Percentiles rank a stretch among this genome's conserved stretches.
These are phyloP conservation scores for Orius insidiosus DNA, from an alignment of 1,140 invertebrate genomes.

Conservation along the genomic window DNA sequence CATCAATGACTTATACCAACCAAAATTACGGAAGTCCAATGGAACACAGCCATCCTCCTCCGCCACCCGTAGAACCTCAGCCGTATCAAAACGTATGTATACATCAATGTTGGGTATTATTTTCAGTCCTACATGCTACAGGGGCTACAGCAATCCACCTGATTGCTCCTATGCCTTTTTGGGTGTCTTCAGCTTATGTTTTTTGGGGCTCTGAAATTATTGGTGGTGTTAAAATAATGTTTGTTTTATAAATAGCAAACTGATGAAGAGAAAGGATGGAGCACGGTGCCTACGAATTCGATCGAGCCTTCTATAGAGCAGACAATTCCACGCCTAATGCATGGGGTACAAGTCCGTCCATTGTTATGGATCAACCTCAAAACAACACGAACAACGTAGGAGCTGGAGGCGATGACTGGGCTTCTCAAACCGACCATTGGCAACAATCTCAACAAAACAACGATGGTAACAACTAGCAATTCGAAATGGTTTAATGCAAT, in stretches of 20 bases:
- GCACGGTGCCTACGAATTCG: neutral
- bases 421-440: conserved; percentile 2
- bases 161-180: neutral
- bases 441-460: neutral
- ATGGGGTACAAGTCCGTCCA: neutral
- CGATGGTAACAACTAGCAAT: neutral
- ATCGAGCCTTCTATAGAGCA: neutral
- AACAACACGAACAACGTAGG: neutral
- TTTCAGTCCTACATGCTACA: neutral
- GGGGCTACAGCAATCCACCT: neutral
- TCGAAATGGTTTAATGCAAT: neutral
- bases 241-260: conserved; percentile 6
- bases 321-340: neutral
- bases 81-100: conserved; percentile 8
- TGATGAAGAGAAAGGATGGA: conserved; percentile 10
- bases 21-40: conserved; percentile 12
- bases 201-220: neutral
- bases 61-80: neutral
- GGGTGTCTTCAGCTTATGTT: neutral
- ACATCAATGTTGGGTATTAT: neutral
- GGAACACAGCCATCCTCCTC: neutral
- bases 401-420: conserved; percentile 1
- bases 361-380: neutral
- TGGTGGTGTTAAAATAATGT: neutral
- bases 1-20: conserved; percentile 15